These are phyloP conservation scores for Drosophila tropicalis DNA, from an alignment of 1,140 invertebrate species.

Conservation along the genomic window DNA sequence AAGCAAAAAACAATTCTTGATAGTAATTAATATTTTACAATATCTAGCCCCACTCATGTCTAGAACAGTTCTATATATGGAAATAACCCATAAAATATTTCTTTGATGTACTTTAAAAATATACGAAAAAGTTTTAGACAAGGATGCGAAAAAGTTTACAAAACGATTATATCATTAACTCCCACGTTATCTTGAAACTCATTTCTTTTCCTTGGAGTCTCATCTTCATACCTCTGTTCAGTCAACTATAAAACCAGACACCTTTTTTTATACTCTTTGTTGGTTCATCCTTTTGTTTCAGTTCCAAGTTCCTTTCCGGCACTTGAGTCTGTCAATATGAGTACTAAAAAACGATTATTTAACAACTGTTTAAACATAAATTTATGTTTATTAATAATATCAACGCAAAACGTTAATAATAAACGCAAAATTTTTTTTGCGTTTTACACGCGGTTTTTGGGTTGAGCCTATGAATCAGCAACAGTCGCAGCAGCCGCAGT, in stretches of 20 bases:
- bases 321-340: conserved; percentile 58
- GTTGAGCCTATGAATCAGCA: conserved; percentile 72
- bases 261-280: conserved; percentile 11
- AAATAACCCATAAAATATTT: too few species aligned
- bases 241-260: not conserved
- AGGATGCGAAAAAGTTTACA: not conserved
- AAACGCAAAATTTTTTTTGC: conserved; percentile 44
- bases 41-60: too few species aligned
- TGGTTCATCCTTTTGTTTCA: not conserved
- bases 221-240: not conserved
- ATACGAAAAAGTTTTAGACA: not conserved
- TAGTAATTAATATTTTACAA: too few species aligned
- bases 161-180: conserved; percentile 1
- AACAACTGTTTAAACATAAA: conserved; percentile 76
- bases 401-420: conserved; percentile 76
- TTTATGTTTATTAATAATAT: conserved; percentile 80
- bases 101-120: too few species aligned
- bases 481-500: conserved; percentile 14
- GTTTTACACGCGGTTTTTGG: conserved; percentile 17
- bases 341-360: conserved; percentile 70
- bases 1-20: too few species aligned
- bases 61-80: too few species aligned
- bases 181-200: not conserved
- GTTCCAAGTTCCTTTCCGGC: conserved; percentile 37
- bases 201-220: conserved; percentile 2